These are phyloP conservation scores for Girardia tigrina DNA, from an alignment of 2,888 invertebrate species.

Conservation along the genomic window DNA sequence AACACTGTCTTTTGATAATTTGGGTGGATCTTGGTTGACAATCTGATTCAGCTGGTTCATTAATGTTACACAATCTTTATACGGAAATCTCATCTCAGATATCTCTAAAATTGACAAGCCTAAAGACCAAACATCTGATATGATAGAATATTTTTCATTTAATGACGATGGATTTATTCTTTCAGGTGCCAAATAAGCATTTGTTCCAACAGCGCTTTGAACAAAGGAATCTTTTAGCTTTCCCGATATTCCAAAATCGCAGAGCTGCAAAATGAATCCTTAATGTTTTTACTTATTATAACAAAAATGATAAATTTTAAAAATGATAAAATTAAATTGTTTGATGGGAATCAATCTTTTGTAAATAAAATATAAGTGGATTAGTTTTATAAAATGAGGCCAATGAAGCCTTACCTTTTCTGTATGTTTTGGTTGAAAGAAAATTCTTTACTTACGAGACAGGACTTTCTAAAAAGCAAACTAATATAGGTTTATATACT, in stretches of 20 bases:
- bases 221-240: constrained; percentile 1
- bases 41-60: neutral
- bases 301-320: too few species aligned
- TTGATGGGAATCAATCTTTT: too few species aligned
- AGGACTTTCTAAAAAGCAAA: too few species aligned
- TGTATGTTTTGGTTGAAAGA: too few species aligned
- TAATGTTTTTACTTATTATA: neutral
- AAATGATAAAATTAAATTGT: too few species aligned
- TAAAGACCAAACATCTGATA: constrained; percentile 15
- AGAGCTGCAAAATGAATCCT: neutral
- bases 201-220: neutral
- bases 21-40: neutral
- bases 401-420: too few species aligned
- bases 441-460: too few species aligned
- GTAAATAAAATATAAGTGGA: too few species aligned
- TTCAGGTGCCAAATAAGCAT: constrained; percentile 4
- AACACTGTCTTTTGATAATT: neutral
- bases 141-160: neutral
- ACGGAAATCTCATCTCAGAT: constrained; percentile 5
- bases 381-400: too few species aligned
- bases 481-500: too few species aligned
- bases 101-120: neutral
- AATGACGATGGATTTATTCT: neutral
- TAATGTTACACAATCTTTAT: neutral
- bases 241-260: constrained; percentile 13